Evolutionary conservation across 2,888 invertebrate genomes (phyloP), one percentile per base, ranked within the genome.

Genomic region (Rhynchonema sp.): DNA sequence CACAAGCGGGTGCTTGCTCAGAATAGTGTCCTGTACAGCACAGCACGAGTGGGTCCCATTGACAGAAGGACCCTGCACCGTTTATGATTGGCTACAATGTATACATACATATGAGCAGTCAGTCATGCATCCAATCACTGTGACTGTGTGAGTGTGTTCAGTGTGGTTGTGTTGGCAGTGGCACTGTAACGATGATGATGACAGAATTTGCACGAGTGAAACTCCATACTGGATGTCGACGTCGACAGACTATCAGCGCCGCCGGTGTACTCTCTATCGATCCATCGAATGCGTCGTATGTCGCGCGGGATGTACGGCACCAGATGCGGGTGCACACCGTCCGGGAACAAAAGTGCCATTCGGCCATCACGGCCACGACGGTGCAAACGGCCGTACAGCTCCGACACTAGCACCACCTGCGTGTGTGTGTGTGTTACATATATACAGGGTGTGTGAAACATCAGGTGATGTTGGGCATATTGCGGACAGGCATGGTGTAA

Each of bases 281-380:
- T 62, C 55, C 61, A 69, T 61, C 67, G 65, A 27, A 72, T 72
- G 57, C 68, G 65, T 25, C 69, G 65, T 49, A 73, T 72, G 64
- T 72, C 72, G 25, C 66, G 65, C 25, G 72, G 72, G 38, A 73
- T 70, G 62, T 69, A 72, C 23, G 72, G 72, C 54, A 72, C 69
- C 57, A 72, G 67, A n/a, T 29, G 30, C 17, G 30, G 55, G 64
- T 71, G 72, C 61, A n/a, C 9, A 17, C 56, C 56, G 46, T 56
- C 57, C 20, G 46, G 23, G 30, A 54, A 55, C 54, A 54, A 54
- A 1, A 30, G 23, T 6, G 25, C 25, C 20, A 30, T 3, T 1
- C n/a, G n/a, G 30, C n/a, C n/a, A 54, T 28, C 46, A 13, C n/a
- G 6, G 17, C 49, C 22, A 6, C 26, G 30, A 1, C 27, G 23